Evolutionary conservation across 2,113 vertebrate genomes (phyloP), one percentile per base, ranked within the genome.

Genomic region (Pterocles orientalis): DNA sequence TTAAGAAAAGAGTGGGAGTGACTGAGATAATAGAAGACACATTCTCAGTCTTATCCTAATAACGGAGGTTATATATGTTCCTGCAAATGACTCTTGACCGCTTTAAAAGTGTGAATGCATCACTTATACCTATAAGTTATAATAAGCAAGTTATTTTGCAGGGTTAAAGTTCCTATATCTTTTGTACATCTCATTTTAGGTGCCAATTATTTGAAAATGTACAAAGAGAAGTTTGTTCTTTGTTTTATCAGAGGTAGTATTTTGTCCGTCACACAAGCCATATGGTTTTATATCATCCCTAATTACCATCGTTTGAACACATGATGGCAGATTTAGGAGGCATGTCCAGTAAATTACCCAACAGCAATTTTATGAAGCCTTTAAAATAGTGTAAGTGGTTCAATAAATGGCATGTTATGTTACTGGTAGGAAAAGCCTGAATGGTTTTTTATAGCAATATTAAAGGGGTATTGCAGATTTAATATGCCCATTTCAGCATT

Each of bases 321-420:
- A 34, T 26, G 41, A 51, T 70, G 70, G 54, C 79, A 90, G 66
- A 60, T 82, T 86, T 48, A 89, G 53, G 70, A 79, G 28, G 10
- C 73, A 57, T 39, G 48, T 89, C 92, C 79, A 86, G 33, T 85
- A 73, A 81, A 90, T 93, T 93, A 86, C 77, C 43, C 56, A 73
- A 66, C 16, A 70, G 68, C 51, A 85, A 15, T 73, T 96, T 90
- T 78, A 78, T 51, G 47, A 83, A 78, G 39, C 24, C 72, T 92
- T 92, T 88, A 62, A 81, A 91, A 71, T 82, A 56, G 34, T 73
- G 8, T 24, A 64, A 78, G 28, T 81, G 68, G 17, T 68, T 92
- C 79, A 51, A n/a, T 83, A 90, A 95, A 64, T 56, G 56, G 23
- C 47, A 17, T 56, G 24, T 90, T 94, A 77, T 56, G 13, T 71